Evolutionary conservation across 1,140 invertebrate genomes (phyloP).

Genomic region (Solen grandis): DNA sequence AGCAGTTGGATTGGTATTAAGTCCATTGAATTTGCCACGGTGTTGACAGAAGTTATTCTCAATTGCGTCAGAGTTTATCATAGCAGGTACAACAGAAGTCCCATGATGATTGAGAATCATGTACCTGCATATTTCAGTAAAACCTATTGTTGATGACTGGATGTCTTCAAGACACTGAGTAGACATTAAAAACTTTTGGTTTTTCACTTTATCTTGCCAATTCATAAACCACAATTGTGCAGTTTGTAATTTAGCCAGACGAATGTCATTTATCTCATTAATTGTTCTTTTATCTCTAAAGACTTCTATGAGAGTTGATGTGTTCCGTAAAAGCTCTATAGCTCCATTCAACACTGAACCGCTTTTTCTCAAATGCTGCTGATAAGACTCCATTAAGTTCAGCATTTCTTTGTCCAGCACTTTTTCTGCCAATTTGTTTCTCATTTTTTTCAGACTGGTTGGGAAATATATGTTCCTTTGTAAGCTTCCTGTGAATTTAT

Average conservation of each 20-base stretch:
- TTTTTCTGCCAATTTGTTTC: slow-evolving; percentile 55
- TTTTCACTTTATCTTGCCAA: slow-evolving; percentile 1
- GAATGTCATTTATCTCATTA: no score
- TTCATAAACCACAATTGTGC: no score
- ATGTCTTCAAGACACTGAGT: slow-evolving; percentile 34
- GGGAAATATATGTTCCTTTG: slow-evolving; percentile 26
- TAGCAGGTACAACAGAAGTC: background rate
- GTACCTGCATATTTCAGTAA: background rate
- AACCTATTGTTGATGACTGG: slow-evolving; percentile 3
- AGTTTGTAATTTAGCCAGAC: no score
- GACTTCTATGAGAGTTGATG: slow-evolving; percentile 15
- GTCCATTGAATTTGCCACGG: slow-evolving; percentile 31
- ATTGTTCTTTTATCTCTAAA: no score
- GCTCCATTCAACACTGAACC: slow-evolving; percentile 9
- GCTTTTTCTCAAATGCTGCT: background rate
- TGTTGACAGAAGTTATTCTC: no score
- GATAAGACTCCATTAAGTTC: slow-evolving; percentile 24
- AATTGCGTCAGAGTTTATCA: slow-evolving; percentile 31
- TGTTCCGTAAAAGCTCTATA: slow-evolving; percentile 34
- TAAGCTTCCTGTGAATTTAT: slow-evolving; percentile 24
- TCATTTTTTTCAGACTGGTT: slow-evolving; percentile 26
- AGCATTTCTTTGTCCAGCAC: slow-evolving; percentile 39
- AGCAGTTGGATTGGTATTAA: slow-evolving; percentile 31
- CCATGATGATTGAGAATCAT: background rate
- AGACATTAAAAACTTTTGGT: slow-evolving; percentile 20